phyloP scores from a whole-genome alignment of 2,797 vertebrate species.

The Falco columbarius region DNA sequence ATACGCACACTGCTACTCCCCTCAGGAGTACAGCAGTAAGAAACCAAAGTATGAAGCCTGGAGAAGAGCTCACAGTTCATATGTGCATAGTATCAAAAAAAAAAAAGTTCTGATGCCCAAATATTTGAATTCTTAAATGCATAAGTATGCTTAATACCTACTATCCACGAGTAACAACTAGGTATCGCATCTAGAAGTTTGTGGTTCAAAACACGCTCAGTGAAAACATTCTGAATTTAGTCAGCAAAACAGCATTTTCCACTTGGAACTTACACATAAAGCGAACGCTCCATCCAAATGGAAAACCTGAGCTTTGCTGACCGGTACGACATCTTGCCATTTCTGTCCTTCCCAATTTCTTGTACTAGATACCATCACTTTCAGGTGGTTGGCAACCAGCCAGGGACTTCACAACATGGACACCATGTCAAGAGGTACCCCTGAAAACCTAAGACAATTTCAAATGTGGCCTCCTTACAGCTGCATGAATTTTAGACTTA shows the following conservation, averaged over 20 bases:
- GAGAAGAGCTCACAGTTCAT: neutral
- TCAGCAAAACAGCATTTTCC: neutral
- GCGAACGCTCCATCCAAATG: neutral
- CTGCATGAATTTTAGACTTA: fast-evolving
- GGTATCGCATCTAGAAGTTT: fast-evolving
- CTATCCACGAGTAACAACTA: neutral
- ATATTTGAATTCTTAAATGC: neutral
- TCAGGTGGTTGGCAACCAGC: neutral
- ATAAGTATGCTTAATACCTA: neutral
- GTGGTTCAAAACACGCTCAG: neutral
- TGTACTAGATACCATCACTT: neutral
- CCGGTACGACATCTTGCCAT: neutral
- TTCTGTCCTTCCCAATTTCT: neutral
- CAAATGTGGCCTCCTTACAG: fast-evolving
- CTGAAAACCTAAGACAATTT: fast-evolving
- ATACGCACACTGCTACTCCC: neutral
- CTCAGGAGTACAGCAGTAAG: neutral
- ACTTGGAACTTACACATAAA: neutral
- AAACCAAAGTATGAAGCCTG: neutral
- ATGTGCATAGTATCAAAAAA: fast-evolving
- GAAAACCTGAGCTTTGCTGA: neutral
- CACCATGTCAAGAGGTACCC: neutral
- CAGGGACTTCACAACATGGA: neutral
- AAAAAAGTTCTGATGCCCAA: neutral
- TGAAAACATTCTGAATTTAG: neutral